These are phyloP conservation scores for Whitmania pigra DNA, from an alignment of 1,140 invertebrate species.

Conservation along the genomic window DNA sequence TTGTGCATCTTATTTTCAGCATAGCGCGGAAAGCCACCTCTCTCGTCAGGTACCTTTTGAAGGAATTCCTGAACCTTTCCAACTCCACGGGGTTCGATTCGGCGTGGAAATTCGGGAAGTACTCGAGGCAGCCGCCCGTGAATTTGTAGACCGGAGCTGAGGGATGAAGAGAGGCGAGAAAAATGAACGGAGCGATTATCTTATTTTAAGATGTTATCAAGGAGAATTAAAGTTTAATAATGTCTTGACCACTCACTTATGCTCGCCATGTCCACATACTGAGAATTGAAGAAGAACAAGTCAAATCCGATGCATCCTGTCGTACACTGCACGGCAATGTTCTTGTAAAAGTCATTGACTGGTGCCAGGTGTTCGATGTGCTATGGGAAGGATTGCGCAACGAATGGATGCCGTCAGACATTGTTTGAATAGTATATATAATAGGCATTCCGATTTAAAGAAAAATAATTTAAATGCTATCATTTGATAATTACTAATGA, in stretches of 20 bases:
- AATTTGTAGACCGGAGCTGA: constrained; percentile 80
- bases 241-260: constrained; percentile 55
- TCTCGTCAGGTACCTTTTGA: constrained; percentile 78
- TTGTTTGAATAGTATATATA: no score
- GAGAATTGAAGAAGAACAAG: constrained; percentile 82
- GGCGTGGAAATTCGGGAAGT: constrained; percentile 76
- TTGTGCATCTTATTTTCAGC: constrained; percentile 85
- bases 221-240: no score
- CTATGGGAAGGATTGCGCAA: constrained; percentile 25
- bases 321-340: constrained; percentile 84
- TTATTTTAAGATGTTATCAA: no score
- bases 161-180: constrained; percentile 31
- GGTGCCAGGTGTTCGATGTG: constrained; percentile 61
- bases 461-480: no score
- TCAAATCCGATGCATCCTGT: constrained; percentile 91
- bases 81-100: constrained; percentile 54
- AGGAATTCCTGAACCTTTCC: constrained; percentile 61
- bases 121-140: constrained; percentile 83
- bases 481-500: no score
- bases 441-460: no score
- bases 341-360: constrained; percentile 95
- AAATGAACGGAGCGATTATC: no score
- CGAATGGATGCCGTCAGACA: no score
- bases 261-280: constrained; percentile 85
- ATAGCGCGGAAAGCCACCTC: constrained; percentile 99